Base-by-base conservation (phyloP, 1,140 invertebrate genomes). In the Plutomurus gul region DNA sequence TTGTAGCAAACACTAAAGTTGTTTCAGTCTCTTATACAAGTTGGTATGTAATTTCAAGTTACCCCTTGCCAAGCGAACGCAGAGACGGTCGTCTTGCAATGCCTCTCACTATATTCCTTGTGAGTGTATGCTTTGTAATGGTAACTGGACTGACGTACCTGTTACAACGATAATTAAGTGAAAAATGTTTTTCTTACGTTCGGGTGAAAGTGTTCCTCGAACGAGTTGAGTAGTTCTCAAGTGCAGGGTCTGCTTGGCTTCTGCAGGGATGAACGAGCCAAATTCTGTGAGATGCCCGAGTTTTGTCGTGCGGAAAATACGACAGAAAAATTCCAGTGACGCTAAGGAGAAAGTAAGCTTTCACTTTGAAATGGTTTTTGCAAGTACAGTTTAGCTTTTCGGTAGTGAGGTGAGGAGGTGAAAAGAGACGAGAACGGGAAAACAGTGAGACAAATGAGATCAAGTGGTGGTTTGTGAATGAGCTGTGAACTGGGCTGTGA, bases 401-500 rank as follows among this genome's bases (percentile, higher is more conserved):
- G 13, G n/a, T 1, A 13, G 2, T 10, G n/a, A n/a, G 25, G 3
- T 22, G 51, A 3, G 3, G 4, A 22, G 56, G 20, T 65, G 10
- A 60, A 60, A 60, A 22, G 56, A 30, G 56, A 13, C 11, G 51
- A 36, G 27, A 65, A 65, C 56, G 49, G 18, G 8, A 3, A 27
- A 18, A 7, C 13, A 30, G 25, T 56, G 5, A 65, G 56, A 65
- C 7, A 33, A 33, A 36, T 33, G 0, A 16, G 10, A 27, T 65
- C 27, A 33, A 65, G 56, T 65, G 46, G 3, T 18, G 46, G 7
- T 65, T 36, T 33, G 13, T 1, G 56, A 65, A 33, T n/a, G 56
- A 65, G 56, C 18, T 65, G 56, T 65, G 56, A 65, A 36, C 56
- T 30, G 56, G n/a, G 11, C n/a, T 65, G 56, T 36, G 30, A 65